These are phyloP conservation scores for Spisula solida DNA, from an alignment of 2,888 invertebrate species.

Conservation along the genomic window DNA sequence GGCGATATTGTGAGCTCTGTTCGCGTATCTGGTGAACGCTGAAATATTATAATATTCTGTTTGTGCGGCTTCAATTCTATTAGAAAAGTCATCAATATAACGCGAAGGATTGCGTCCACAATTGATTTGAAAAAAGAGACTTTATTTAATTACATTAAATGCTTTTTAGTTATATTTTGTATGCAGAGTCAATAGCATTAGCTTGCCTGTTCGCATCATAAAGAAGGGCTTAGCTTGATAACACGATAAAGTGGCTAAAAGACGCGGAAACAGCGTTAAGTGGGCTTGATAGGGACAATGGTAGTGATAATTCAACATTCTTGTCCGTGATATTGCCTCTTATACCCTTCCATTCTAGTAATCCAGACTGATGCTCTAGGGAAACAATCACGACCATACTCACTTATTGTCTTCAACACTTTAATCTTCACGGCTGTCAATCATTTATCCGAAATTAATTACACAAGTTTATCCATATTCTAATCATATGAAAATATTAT, in stretches of 20 bases:
- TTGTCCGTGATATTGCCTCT: slow-evolving; percentile 57
- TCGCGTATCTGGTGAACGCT: not conserved
- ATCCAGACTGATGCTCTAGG: slow-evolving; percentile 52
- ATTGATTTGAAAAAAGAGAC: slow-evolving; percentile 65
- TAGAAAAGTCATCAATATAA: slow-evolving; percentile 36
- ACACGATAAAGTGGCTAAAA: slow-evolving; percentile 67
- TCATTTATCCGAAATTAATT: slow-evolving; percentile 70
- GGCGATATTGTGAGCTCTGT: not conserved
- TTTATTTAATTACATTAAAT: slow-evolving; percentile 76
- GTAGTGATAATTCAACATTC: slow-evolving; percentile 62
- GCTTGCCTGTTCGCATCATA: slow-evolving; percentile 67
- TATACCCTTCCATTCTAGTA: slow-evolving; percentile 31
- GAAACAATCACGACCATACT: slow-evolving; percentile 33
- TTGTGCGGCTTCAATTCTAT: slow-evolving; percentile 26
- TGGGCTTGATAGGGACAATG: slow-evolving; percentile 68
- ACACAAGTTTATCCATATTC: slow-evolving; percentile 60
- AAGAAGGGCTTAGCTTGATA: slow-evolving; percentile 70
- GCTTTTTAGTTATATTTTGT: slow-evolving; percentile 74
- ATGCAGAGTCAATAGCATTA: slow-evolving; percentile 68
- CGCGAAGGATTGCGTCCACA: slow-evolving; percentile 51
- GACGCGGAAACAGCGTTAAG: slow-evolving; percentile 62
- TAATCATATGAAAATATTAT: slow-evolving; percentile 32
- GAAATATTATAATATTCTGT: slow-evolving; percentile 28
- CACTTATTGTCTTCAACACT: slow-evolving; percentile 59
- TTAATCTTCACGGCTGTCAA: slow-evolving; percentile 66